Base-by-base conservation (phyloP, 2,113 vertebrate genomes). In the Podarcis raffonei region DNA sequence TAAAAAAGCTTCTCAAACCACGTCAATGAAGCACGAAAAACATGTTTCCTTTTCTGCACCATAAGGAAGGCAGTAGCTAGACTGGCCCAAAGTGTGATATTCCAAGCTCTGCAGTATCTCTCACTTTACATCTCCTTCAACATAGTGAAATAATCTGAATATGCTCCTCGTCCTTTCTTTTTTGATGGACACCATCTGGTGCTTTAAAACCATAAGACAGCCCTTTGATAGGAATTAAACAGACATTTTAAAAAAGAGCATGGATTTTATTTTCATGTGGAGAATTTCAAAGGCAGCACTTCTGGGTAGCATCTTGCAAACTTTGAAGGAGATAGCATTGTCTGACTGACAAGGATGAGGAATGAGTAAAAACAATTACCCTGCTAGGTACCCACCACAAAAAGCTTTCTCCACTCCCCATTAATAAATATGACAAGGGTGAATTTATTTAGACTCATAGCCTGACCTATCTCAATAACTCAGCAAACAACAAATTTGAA, bases 191-290 rank as follows among this genome's bases (percentile, higher is more conserved):
- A 82, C 71, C 72, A 84, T 35, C 37, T 79, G 85, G 57, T 72
- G 30, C 37, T 48, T 74, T 79, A 83, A 68, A 65, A 16, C 32
- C 69, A 42, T 48, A 83, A n/a, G 76, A 77, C 12, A n/a, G 30
- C n/a, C 59, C 53, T 91, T 68, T 79, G 35, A 83, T 39, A 78
- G 30, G 35, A 71, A 86, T 83, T 81, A 74, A 74, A 23, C 27
- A 48, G 59, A 2, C 32, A 20, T 32, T 42, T 48, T 12, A 35
- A 35, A n/a, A n/a, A 84, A 74, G 76, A 68, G 6, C 3, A 7
- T 80, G 48, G 20, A 32, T 84, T 42, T 84, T n/a, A 57, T 23
- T 74, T 76, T 22, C 18, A 78, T 65, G 62, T 71, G 78, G 71
- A 74, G 16, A 25, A n/a, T 89, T 84, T 87, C 39, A 37, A 75